phyloP scores from a whole-genome alignment of 2,113 vertebrate genomes.

The Pelusios castaneus region DNA sequence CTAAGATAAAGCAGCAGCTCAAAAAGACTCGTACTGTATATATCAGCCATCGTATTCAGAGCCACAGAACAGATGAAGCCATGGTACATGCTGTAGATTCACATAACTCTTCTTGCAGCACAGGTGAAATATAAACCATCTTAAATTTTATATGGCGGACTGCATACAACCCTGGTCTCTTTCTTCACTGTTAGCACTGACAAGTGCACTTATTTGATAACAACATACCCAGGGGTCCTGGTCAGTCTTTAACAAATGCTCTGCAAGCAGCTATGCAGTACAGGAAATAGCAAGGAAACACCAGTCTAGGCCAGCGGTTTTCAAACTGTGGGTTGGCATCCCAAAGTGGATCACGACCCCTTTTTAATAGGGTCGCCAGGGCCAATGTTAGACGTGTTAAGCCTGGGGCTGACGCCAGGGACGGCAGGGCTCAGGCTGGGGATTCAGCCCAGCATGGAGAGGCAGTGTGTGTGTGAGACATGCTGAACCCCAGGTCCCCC shows the following conservation, averaged over 20 bases:
- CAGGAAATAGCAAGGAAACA: not conserved
- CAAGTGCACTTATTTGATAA: not conserved
- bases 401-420: too few species aligned
- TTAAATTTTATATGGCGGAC: not conserved
- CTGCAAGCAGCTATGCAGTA: conserved; percentile 52
- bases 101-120: conserved; percentile 9
- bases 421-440: too few species aligned
- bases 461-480: too few species aligned
- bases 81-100: not conserved
- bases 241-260: conserved; percentile 51
- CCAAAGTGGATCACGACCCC: too few species aligned
- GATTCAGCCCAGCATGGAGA: too few species aligned
- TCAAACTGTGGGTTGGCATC: conserved; percentile 30
- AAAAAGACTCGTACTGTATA: not conserved
- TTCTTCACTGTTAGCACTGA: not conserved
- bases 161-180: not conserved
- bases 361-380: too few species aligned
- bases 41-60: not conserved
- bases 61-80: not conserved
- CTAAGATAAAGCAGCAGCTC: conserved; percentile 5
- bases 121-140: conserved; percentile 4
- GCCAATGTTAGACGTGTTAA: too few species aligned
- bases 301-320: conserved; percentile 43
- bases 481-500: too few species aligned
- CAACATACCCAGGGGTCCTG: not conserved